Evolutionary conservation across 2,888 invertebrate genomes (phyloP), one percentile per base, ranked within the genome.

Genomic region (Trisateles emortualis): DNA sequence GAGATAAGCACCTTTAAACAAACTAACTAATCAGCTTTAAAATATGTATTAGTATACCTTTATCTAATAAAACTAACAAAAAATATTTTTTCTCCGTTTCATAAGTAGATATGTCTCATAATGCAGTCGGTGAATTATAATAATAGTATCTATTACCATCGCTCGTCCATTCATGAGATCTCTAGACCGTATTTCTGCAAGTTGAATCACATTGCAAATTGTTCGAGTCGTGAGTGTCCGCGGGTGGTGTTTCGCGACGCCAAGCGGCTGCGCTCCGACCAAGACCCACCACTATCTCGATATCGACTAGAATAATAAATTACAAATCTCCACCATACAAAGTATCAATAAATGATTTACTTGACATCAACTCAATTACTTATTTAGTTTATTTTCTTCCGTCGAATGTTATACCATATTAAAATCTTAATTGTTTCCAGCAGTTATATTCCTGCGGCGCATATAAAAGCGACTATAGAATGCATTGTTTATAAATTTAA

Each of bases 361-460:
- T 67, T 72, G 81, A 82, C 78, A 78, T 64, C 59, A 60, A 74
- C 71, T 74, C 78, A 76, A 82, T 85, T 80, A 81, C 78, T 83
- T 74, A 81, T 75, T 73, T 63, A 74, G 47, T 59, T 57, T 70
- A 71, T 72, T 68, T 71, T 60, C 67, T 70, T 61, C 61, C 14
- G 33, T 24, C 19, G 22, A 36, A 53, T 36, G 44, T 24, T 47
- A 52, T 52, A 65, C 52, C 56, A 67, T 70, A 82, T 81, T 81
- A 77, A 83, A 80, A 79, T 74, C 77, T 77, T 86, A 86, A 88
- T 88, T 86, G 88, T 86, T 86, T 84, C 78, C 78, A 79, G 77
- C 74, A 74, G 74, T 71, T 76, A 81, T 86, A 83, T 79, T 78
- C 86, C 77, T 76, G 74, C 73, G 55, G 68, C 62, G 72, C 66